These are phyloP conservation scores for Psilopsiagon aymara DNA, from an alignment of 2,113 vertebrate species.

Conservation along the genomic window DNA sequence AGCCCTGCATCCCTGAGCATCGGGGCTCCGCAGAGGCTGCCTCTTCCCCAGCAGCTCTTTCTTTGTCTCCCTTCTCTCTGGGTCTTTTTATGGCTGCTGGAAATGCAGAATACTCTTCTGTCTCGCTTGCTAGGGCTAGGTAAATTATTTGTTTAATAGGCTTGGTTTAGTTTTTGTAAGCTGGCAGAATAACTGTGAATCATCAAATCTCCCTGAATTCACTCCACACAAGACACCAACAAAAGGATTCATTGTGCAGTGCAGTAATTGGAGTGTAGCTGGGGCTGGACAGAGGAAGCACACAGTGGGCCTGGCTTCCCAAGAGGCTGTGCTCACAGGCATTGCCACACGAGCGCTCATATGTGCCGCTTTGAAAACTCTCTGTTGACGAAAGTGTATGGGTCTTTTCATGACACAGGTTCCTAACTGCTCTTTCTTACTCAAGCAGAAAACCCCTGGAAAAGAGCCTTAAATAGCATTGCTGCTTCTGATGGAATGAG, in stretches of 20 bases:
- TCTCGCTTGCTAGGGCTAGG: neutral
- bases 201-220: slow-evolving; percentile 27
- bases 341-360: accelerated
- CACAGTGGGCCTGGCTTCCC: neutral
- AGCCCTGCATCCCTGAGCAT: neutral
- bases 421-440: neutral
- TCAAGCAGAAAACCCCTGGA: neutral
- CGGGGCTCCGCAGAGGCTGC: accelerated
- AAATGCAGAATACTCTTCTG: slow-evolving; percentile 20
- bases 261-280: neutral
- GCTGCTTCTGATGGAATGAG: neutral
- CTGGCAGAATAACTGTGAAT: slow-evolving; percentile 36
- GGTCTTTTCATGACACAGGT: neutral
- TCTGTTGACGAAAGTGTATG: accelerated
- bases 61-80: neutral
- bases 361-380: accelerated
- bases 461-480: neutral
- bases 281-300: neutral
- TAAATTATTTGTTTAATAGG: slow-evolving; percentile 54
- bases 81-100: neutral
- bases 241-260: slow-evolving; percentile 29
- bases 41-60: accelerated
- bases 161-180: neutral
- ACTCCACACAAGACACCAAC: neutral
- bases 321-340: neutral